These are phyloP conservation scores for Zosterops borbonicus DNA, from an alignment of 2,113 vertebrate genomes.

Conservation along the genomic window DNA sequence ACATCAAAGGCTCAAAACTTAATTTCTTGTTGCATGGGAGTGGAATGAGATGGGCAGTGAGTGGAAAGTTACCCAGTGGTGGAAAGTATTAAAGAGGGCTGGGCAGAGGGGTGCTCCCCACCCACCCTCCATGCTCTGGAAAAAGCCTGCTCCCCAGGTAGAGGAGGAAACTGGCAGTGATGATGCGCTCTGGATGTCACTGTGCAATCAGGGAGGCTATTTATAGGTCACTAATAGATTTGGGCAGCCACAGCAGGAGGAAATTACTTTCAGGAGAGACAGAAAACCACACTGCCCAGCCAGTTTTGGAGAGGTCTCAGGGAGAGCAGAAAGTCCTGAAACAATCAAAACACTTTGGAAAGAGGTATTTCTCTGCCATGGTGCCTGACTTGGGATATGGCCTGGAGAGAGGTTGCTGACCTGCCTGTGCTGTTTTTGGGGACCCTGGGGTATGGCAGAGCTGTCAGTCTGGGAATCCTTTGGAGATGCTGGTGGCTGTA, in stretches of 20 bases:
- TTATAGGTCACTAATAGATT: constrained; percentile 46
- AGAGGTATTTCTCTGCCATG: neutral
- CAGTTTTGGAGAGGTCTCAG: neutral
- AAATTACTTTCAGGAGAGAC: constrained; percentile 38
- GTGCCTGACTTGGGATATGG: neutral
- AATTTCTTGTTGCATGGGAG: neutral
- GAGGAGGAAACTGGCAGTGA: constrained; percentile 9
- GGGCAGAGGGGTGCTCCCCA: neutral
- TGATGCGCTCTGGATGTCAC: neutral
- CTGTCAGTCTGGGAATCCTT: neutral
- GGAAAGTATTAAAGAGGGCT: constrained; percentile 8
- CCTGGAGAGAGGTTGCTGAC: neutral
- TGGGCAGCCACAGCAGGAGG: constrained; percentile 22
- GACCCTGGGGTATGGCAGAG: neutral
- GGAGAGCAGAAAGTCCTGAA: neutral
- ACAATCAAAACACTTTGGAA: neutral
- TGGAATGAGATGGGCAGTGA: neutral
- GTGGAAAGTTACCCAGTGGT: neutral
- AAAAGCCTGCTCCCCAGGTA: neutral
- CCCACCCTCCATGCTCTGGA: neutral
- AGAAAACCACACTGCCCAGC: neutral
- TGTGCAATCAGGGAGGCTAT: constrained; percentile 25
- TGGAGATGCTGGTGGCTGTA: neutral
- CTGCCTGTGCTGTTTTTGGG: neutral
- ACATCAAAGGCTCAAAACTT: neutral